These are phyloP conservation scores for Temnothorax nylanderi DNA, from an alignment of 1,140 invertebrate genomes.

Conservation along the genomic window DNA sequence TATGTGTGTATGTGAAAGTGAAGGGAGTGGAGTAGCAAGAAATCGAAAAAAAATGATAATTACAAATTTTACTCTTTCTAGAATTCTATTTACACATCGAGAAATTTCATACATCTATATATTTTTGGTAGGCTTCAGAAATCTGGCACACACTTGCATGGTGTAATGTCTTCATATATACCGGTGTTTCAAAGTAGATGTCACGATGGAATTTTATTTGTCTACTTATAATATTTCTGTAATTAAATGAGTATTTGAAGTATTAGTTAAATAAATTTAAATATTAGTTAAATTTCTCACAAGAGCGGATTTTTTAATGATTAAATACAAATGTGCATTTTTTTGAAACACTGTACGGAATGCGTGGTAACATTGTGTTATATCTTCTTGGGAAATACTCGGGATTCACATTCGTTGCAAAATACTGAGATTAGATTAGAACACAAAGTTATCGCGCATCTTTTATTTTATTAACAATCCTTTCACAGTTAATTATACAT, in stretches of 20 bases:
- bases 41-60: background rate
- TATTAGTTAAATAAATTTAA: background rate
- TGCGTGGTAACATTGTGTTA: background rate
- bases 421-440: background rate
- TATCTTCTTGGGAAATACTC: background rate
- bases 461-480: conserved; percentile 60
- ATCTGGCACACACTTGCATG: conserved; percentile 59
- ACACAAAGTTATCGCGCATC: background rate
- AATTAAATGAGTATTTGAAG: background rate
- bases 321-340: background rate
- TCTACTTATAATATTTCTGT: background rate
- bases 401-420: background rate
- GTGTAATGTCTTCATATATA: conserved; percentile 54
- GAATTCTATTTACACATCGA: conserved; percentile 44
- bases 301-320: background rate
- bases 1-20: background rate
- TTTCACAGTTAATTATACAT: conserved; percentile 29
- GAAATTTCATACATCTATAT: conserved; percentile 47
- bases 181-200: background rate
- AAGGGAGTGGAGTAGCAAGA: conserved; percentile 17
- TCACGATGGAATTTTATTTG: background rate
- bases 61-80: conserved; percentile 24
- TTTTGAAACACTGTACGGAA: background rate
- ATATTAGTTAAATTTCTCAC: background rate
- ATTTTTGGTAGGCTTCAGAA: conserved; percentile 63